phyloP scores from a whole-genome alignment of 2,888 invertebrate genomes.

The Tipula confusa region DNA sequence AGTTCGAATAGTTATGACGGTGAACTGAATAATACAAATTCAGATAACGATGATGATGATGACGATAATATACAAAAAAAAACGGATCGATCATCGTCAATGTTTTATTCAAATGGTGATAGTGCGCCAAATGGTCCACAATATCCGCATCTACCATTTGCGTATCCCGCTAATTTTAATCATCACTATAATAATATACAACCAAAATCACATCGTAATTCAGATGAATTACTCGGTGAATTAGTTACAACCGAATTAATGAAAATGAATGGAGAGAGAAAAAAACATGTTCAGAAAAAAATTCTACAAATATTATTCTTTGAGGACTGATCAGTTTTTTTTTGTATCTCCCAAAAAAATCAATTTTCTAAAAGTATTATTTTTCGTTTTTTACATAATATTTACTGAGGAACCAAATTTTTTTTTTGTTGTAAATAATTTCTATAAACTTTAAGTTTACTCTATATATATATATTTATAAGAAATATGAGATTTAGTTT shows the following conservation, averaged over 20 bases:
- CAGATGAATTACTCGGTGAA: constrained; percentile 49
- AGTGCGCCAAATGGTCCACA: constrained; percentile 13
- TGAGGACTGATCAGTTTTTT: constrained; percentile 43
- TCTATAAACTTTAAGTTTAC: neutral
- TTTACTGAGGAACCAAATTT: neutral
- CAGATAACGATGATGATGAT: constrained; percentile 25
- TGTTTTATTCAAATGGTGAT: neutral
- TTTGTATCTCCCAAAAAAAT: neutral
- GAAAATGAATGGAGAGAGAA: constrained; percentile 48
- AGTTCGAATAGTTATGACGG: constrained; percentile 26
- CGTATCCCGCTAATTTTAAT: constrained; percentile 26
- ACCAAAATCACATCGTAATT: constrained; percentile 38
- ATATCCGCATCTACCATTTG: neutral
- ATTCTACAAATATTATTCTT: constrained; percentile 50
- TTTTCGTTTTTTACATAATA: neutral
- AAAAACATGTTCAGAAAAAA: constrained; percentile 47
- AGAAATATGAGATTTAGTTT: constrained; percentile 7
- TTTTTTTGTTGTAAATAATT: neutral
- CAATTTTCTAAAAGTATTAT: constrained; percentile 1
- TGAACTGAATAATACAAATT: constrained; percentile 13
- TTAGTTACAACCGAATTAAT: constrained; percentile 48
- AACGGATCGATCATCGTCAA: neutral
- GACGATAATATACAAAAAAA: neutral
- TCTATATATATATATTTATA: neutral
- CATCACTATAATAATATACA: constrained; percentile 28